A percentile compares a stretch with the other conserved stretches of the same genome.
These are phyloP conservation scores for Trimorus sp. DNA, from an alignment of 2,888 invertebrate species.

Conservation along the genomic window DNA sequence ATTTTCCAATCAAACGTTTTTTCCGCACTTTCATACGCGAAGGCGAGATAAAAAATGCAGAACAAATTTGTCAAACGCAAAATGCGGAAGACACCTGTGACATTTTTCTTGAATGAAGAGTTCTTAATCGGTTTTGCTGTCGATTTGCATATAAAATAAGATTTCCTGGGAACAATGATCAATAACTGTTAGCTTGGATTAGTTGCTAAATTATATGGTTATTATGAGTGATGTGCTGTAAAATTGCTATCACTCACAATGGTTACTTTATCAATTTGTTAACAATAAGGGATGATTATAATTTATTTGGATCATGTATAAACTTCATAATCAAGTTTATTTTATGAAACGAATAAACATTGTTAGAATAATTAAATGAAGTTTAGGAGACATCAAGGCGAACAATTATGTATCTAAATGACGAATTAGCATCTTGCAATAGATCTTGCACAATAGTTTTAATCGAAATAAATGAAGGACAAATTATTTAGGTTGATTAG, in stretches of 20 bases:
- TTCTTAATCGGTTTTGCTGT: conserved; percentile 16
- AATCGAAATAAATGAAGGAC: conserved; percentile 20
- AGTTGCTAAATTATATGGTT: background rate
- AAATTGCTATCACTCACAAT: conserved; percentile 21
- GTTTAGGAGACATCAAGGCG: background rate
- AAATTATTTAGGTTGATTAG: conserved; percentile 22
- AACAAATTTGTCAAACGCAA: background rate
- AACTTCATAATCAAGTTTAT: no score
- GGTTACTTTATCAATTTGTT: background rate
- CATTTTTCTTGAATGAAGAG: conserved; percentile 19
- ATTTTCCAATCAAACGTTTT: background rate
- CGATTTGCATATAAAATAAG: conserved; percentile 22
- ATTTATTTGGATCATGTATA: background rate
- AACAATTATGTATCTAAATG: conserved; percentile 18
- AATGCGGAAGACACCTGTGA: conserved; percentile 25
- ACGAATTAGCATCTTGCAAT: conserved; percentile 29
- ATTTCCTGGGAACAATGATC: conserved; percentile 31
- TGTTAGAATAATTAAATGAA: no score
- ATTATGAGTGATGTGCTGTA: conserved; percentile 12
- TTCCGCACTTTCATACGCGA: background rate
- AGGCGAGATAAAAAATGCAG: background rate
- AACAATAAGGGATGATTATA: background rate
- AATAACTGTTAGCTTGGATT: conserved; percentile 22
- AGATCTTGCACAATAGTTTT: conserved; percentile 23
- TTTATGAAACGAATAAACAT: no score